Percentiles rank a stretch among this genome's conserved stretches.
phyloP scores from a whole-genome alignment of 2,113 vertebrate genomes.

The Grammomys dolichurus region DNA sequence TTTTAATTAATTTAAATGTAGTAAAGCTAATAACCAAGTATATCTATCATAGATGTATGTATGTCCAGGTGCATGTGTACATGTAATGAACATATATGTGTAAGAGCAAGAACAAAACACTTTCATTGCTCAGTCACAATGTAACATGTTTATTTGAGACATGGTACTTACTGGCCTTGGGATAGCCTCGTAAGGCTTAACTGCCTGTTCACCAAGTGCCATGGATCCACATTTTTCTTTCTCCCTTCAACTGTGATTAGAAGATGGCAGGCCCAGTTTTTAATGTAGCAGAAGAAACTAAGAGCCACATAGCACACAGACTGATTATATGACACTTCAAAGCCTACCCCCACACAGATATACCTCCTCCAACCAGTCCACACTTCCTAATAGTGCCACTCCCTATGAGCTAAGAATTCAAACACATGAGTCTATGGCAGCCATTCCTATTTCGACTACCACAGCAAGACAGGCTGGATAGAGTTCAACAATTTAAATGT shows the following conservation, averaged over 20 bases:
- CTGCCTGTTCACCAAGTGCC: background rate
- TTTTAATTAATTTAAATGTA: background rate
- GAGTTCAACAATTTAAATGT: slow-evolving; percentile 26
- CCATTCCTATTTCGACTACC: background rate
- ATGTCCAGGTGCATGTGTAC: background rate
- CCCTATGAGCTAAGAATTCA: too few relatives aligned
- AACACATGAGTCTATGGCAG: background rate
- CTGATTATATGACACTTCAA: background rate
- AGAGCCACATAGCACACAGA: background rate
- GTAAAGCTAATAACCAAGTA: background rate
- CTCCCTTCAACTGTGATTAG: background rate
- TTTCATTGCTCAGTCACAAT: background rate
- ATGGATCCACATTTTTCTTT: background rate
- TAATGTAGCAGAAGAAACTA: background rate
- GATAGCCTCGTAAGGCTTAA: background rate
- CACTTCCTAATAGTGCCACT: too few relatives aligned
- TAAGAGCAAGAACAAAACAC: background rate
- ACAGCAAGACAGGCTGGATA: background rate
- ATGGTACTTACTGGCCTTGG: background rate
- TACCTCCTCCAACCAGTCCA: background rate
- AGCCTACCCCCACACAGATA: background rate
- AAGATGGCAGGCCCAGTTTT: background rate
- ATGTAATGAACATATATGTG: background rate
- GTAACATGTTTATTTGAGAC: background rate
- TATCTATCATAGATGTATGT: background rate